Evolutionary conservation across 2,888 invertebrate genomes (phyloP), one percentile per base, ranked within the genome.

Genomic region (Eudasyphora cyanicolor): DNA sequence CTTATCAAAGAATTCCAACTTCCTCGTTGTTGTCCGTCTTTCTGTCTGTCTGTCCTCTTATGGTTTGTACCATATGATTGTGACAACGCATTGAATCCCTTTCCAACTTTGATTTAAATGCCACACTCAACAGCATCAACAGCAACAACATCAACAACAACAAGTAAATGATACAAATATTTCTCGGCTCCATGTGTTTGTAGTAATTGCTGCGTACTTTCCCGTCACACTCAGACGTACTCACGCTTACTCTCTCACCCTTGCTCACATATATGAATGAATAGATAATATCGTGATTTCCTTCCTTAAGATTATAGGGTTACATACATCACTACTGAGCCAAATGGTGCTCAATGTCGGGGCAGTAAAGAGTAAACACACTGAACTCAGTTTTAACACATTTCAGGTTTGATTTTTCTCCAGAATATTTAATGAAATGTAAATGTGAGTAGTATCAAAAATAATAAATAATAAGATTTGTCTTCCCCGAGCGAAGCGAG

Each of bases 1-100:
- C n/a, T n/a, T 45, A 45, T n/a, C n/a, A 67, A 67, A 24, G 38
- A 67, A 67, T 38, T 67, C 0, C 21, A 67, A 67, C 67, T 67
- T 67, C 67, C 67, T 67, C 42, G 67, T 67, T 42, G 17, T 67
- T 10, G 4, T 35, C 8, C 5, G 4, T 32, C 5, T 32, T 32
- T 6, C 8, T 32, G 32, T 21, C 24, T 38, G 38, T 42, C 17
- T 67, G 1, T 21, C 38, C 8, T 32, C 62, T 60, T n/a, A 12
- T 12, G 38, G 67, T 67, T 38, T 67, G 21, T 24, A 38, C 60
- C 67, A 67, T 19, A 42, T 19, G 24, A 67, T 67, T 38, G 67
- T 67, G n/a, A n/a, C 67, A 27, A 67, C 42, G 42, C 67, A 64
- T 38, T 14, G 27, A 24, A 64, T 64, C 12, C 57, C 57, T 17